Evolutionary conservation across 1,140 invertebrate genomes (phyloP), one percentile per base, ranked within the genome.

Genomic region (Luehdorfia chinensis): DNA sequence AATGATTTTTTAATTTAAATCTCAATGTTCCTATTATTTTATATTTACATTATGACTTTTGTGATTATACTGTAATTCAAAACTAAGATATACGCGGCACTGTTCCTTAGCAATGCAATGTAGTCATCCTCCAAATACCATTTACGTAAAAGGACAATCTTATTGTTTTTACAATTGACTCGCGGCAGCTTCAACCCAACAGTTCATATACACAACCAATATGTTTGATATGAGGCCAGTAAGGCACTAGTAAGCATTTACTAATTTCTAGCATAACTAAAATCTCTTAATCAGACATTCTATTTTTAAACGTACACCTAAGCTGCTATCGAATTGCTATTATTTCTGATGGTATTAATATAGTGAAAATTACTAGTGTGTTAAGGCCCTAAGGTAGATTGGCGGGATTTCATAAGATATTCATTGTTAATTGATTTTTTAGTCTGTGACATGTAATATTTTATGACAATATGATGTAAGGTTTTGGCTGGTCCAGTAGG

Each of bases 401-500:
- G 30, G 30, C 12, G 30, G 30, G 30, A 31, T 1, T n/a, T 12
- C 12, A 11, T 31, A 1, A 21, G 30, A 12, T 31, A 12, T 9
- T 28, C 30, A 5, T 5, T 31, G 30, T 11, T 31, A n/a, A n/a
- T 13, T 31, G 19, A 21, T 21, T 21, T 21, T n/a, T 21, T 21
- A 21, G 6, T 21, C 19, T 21, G 13, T 45, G 25, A 31, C 16
- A 43, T 30, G 27, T 30, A 13, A 16, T 15, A 36, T 12, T 13
- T 37, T 34, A n/a, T 4, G 2, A 19, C 8, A 18, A n/a, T n/a
- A n/a, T n/a, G n/a, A n/a, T n/a, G n/a, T n/a, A n/a, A n/a, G n/a
- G n/a, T n/a, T n/a, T n/a, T n/a, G n/a, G n/a, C 36, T 56, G 44
- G 44, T 58, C 46, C 39, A 51, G 49, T 49, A 34, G 9, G 15